A percentile compares a stretch with the other conserved stretches of the same genome.
These are phyloP conservation scores for Drosophila ustulata DNA, from an alignment of 2,888 invertebrate species.

Conservation along the genomic window DNA sequence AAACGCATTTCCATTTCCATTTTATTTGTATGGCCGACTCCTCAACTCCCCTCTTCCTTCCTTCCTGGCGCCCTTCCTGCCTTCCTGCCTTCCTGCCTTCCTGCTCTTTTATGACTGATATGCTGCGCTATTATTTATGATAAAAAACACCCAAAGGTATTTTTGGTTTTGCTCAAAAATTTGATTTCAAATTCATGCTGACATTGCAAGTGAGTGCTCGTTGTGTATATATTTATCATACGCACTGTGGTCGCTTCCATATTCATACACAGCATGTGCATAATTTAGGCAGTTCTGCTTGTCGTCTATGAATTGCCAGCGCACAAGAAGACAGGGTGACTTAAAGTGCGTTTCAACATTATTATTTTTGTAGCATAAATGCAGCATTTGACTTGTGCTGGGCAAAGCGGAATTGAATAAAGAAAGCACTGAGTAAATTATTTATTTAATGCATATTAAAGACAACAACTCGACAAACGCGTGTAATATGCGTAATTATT, in stretches of 20 bases:
- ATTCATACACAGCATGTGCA: slow-evolving; percentile 44
- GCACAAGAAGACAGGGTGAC: background rate
- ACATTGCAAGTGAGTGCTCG: slow-evolving; percentile 44
- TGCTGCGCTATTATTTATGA: slow-evolving; percentile 65
- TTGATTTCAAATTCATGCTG: slow-evolving; percentile 74
- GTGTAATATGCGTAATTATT: slow-evolving; percentile 16
- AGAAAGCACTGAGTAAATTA: background rate
- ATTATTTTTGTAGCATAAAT: background rate
- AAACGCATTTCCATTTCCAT: slow-evolving; percentile 74
- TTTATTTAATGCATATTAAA: slow-evolving; percentile 6
- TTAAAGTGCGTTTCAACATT: no score
- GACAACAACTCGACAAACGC: background rate
- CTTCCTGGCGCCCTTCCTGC: background rate
- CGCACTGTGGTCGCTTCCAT: slow-evolving; percentile 35
- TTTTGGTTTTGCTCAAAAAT: slow-evolving; percentile 56
- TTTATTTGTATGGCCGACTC: slow-evolving; percentile 66
- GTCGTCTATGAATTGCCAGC: slow-evolving; percentile 45
- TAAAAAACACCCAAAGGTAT: slow-evolving; percentile 69
- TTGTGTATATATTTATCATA: slow-evolving; percentile 48
- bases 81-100: background rate
- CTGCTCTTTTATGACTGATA: slow-evolving; percentile 37
- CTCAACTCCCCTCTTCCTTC: background rate
- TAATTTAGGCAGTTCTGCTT: slow-evolving; percentile 38
- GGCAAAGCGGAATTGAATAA: background rate
- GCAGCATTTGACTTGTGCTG: background rate